These are phyloP conservation scores for Ametastegia equiseti DNA, from an alignment of 2,888 invertebrate species.

Conservation along the genomic window DNA sequence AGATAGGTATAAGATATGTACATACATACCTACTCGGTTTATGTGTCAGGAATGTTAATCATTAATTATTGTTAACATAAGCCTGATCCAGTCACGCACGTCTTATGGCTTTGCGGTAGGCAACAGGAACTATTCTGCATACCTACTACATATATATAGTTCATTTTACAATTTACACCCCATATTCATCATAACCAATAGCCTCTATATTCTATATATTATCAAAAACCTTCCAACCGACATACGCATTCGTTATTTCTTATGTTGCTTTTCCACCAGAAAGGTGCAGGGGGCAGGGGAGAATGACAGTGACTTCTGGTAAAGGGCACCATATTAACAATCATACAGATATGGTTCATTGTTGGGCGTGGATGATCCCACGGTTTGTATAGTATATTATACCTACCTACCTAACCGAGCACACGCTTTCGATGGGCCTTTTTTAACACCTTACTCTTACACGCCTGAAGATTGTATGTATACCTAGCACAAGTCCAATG, in stretches of 20 bases:
- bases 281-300: not conserved
- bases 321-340: constrained; percentile 38
- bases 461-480: not conserved
- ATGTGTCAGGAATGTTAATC: not conserved
- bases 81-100: not conserved
- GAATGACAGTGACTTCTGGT: constrained; percentile 26
- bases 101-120: too few relatives aligned
- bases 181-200: too few relatives aligned
- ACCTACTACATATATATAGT: too few relatives aligned
- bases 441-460: constrained; percentile 13
- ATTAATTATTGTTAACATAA: not conserved
- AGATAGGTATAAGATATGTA: not conserved
- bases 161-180: too few relatives aligned
- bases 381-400: constrained; percentile 49
- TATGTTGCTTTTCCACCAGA: not conserved
- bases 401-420: not conserved
- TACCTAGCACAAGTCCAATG: not conserved
- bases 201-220: too few relatives aligned
- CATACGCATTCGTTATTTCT: not conserved
- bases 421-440: not conserved
- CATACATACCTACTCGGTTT: too few relatives aligned
- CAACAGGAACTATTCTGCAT: too few relatives aligned
- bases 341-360: constrained; percentile 56
- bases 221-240: not conserved
- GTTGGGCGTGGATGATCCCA: constrained; percentile 60